Conservation (phyloP, 1,140 invertebrate genomes). For the Maconellicoccus hirsutus region DNA sequence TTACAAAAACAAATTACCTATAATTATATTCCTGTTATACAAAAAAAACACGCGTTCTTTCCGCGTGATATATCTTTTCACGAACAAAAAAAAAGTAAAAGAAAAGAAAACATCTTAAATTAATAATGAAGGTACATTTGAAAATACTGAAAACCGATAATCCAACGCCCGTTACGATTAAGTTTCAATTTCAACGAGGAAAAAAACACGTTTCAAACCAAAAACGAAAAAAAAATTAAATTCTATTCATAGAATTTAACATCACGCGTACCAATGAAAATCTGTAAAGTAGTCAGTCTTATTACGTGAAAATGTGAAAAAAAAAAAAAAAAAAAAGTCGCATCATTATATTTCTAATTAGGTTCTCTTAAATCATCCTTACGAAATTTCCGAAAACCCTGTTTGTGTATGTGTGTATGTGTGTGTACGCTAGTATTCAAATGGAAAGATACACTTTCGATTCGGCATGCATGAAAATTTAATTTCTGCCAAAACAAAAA, state of each 20-base stretch:
- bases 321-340: neutral
- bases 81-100: neutral
- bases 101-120: neutral
- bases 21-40: neutral
- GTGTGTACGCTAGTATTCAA: too few species aligned
- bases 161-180: neutral
- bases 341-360: too few species aligned
- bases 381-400: too few species aligned
- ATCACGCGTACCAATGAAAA: neutral
- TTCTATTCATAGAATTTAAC: neutral
- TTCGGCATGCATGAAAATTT: too few species aligned
- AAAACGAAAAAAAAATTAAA: neutral
- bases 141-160: neutral
- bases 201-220: neutral
- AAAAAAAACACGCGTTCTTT: neutral
- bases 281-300: neutral
- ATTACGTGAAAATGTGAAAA: neutral
- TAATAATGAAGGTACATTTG: neutral
- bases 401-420: too few species aligned
- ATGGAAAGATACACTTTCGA: too few species aligned
- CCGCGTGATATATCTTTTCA: neutral
- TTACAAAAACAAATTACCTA: slow-evolving; percentile 9
- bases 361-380: too few species aligned
- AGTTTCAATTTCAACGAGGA: neutral
- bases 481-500: too few species aligned